Evolutionary conservation across 2,888 invertebrate genomes (phyloP).

Genomic region (Cryptus viduatorius): DNA sequence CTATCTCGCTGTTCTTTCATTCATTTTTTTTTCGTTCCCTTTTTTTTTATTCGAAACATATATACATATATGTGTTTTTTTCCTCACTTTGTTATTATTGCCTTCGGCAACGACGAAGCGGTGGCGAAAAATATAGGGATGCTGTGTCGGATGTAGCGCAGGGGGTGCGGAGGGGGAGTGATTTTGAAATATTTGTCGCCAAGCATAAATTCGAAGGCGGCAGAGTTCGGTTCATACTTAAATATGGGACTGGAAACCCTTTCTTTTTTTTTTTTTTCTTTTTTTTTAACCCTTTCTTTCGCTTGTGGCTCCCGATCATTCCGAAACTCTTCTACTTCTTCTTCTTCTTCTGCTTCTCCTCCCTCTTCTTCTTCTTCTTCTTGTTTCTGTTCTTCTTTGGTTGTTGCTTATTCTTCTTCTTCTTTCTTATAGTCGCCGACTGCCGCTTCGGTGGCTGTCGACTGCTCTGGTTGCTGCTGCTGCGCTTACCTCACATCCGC

Average conservation of each 20-base stretch:
- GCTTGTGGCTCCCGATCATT: slow-evolving; percentile 30
- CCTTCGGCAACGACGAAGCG: slow-evolving; percentile 3
- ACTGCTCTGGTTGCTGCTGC: slow-evolving; percentile 64
- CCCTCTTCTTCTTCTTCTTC: slow-evolving; percentile 54
- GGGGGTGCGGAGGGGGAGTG: slow-evolving; percentile 69
- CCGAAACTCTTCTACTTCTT: slow-evolving; percentile 61
- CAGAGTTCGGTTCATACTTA: slow-evolving; percentile 80
- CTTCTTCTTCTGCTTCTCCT: slow-evolving; percentile 51
- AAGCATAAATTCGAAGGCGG: slow-evolving; percentile 82
- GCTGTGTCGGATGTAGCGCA: slow-evolving; percentile 30
- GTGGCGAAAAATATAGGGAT: slow-evolving; percentile 55
- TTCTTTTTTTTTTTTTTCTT: slow-evolving; percentile 44
- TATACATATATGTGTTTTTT: slow-evolving; percentile 9
- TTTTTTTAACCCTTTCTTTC: slow-evolving; percentile 61
- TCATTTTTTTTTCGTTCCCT: slow-evolving; percentile 51
- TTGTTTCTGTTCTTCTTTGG: slow-evolving; percentile 51
- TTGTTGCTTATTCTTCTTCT: slow-evolving; percentile 44
- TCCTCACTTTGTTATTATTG: slow-evolving; percentile 41
- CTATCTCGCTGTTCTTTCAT: slow-evolving; percentile 52
- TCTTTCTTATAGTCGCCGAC: slow-evolving; percentile 57
- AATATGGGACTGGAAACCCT: slow-evolving; percentile 79
- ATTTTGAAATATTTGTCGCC: slow-evolving; percentile 84
- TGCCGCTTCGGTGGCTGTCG: slow-evolving; percentile 67
- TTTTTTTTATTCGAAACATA: slow-evolving; percentile 31
- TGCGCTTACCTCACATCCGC: slow-evolving; percentile 74